Evolutionary conservation across 2,888 invertebrate genomes (phyloP).

Genomic region (Gandaritis pyraliata): DNA sequence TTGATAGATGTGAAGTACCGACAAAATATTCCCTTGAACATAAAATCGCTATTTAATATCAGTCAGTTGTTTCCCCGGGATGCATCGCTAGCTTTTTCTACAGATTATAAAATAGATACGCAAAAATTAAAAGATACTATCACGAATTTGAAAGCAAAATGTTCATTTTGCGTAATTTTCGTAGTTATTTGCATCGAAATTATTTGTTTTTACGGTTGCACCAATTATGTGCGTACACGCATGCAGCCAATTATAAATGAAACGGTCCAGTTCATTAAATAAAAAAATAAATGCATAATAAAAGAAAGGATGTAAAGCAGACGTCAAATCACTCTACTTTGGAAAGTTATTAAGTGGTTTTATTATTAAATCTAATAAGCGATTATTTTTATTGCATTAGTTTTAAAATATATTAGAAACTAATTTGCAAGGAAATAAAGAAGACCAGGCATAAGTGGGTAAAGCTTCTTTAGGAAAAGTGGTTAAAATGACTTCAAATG

Average conservation of each 20-base stretch:
- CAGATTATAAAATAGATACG: conserved; percentile 43
- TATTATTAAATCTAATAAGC: no score
- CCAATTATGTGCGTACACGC: conserved; percentile 71
- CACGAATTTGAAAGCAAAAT: conserved; percentile 67
- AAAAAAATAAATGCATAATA: conserved; percentile 8
- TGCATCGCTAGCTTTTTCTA: conserved; percentile 73
- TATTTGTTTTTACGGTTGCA: conserved; percentile 63
- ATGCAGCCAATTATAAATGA: conserved; percentile 65
- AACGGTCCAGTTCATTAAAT: conserved; percentile 30
- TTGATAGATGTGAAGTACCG: not conserved
- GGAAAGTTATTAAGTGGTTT: not conserved
- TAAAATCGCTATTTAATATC: not conserved
- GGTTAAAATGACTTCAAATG: no score
- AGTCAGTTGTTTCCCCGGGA: conserved; percentile 50
- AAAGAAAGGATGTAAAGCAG: conserved; percentile 22
- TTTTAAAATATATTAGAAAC: no score
- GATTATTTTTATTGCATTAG: no score
- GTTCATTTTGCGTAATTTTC: conserved; percentile 66
- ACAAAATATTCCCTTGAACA: not conserved
- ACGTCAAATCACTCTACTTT: conserved; percentile 11
- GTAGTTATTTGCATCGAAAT: conserved; percentile 75
- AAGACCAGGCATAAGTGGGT: no score
- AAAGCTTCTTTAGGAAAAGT: no score
- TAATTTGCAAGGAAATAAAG: no score
- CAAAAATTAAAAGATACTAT: conserved; percentile 69